A percentile compares a stretch with the other conserved stretches of the same genome.
phyloP scores from a whole-genome alignment of 2,888 invertebrate genomes.

The Eupithecia tripunctaria region DNA sequence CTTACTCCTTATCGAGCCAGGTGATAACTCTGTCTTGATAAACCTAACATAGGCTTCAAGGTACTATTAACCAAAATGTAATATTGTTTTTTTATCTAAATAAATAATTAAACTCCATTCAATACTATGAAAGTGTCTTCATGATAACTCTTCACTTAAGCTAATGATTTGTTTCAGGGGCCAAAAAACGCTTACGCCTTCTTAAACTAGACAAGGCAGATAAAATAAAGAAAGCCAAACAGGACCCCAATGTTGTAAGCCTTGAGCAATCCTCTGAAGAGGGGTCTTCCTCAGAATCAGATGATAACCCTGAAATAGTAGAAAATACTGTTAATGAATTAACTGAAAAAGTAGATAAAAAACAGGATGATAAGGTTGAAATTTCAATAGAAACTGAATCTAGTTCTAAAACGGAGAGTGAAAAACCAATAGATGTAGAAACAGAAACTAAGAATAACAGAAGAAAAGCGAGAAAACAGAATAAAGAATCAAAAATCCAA shows the following conservation, averaged over 20 bases:
- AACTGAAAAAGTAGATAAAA: slow-evolving; percentile 44
- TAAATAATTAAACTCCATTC: no score
- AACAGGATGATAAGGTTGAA: slow-evolving; percentile 34
- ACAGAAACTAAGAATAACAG: slow-evolving; percentile 10
- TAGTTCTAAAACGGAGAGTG: neutral
- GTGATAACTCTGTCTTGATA: no score
- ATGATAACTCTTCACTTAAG: neutral
- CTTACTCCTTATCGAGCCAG: no score
- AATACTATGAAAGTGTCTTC: no score
- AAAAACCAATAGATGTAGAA: slow-evolving; percentile 1
- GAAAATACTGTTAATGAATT: slow-evolving; percentile 44
- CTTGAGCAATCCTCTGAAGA: slow-evolving; percentile 78
- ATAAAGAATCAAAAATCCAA: slow-evolving; percentile 33
- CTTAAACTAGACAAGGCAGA: slow-evolving; percentile 73
- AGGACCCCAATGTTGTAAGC: slow-evolving; percentile 89
- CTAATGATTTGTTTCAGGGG: slow-evolving; percentile 68
- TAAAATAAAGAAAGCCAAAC: slow-evolving; percentile 74
- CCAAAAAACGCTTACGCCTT: slow-evolving; percentile 84
- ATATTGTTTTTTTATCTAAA: no score
- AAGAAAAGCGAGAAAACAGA: slow-evolving; percentile 23
- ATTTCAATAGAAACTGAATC: slow-evolving; percentile 18
- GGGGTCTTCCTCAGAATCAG: slow-evolving; percentile 57
- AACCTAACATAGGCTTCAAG: no score
- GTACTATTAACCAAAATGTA: no score
- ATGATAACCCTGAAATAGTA: slow-evolving; percentile 51